Base-by-base conservation (phyloP, 1,140 invertebrate genomes). In the Drosophila persimilis region DNA sequence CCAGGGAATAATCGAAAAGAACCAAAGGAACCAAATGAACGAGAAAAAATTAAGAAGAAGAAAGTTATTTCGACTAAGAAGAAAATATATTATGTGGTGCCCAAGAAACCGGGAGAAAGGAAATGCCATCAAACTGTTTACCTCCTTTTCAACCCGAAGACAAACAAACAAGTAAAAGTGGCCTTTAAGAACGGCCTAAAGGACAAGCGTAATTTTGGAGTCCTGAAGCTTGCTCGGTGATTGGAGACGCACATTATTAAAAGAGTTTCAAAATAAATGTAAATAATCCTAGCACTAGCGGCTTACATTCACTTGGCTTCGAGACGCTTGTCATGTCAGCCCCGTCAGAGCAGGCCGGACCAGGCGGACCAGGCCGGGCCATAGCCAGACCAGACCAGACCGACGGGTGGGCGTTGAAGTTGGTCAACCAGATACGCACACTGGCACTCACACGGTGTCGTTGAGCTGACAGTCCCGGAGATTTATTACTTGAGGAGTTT, bases 351-450 rank as follows among this genome's bases (percentile, higher is more conserved):
- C 29, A 7, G 64, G 50, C 50, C 59, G 39, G 64, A n/a, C 35
- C 61, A 11, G 65, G 35, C 51, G 39, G 64, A n/a, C 45, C 61
- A 11, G 65, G 35, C 51, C 63, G 24, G 56, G 48, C 41, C 43
- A n/a, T 5, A 24, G 24, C 24, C 24, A 4, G 24, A 5, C 24
- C 20, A 20, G 26, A 48, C 44, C 53, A 43, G 52, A 24, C 52
- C 66, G 13, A 54, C 61, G 74, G 75, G 75, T 78, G 75, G 75
- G 75, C 75, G 75, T 73, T 52, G 22, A 60, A 59, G 44, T 73
- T 64, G 72, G 72, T 62, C 61, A 62, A 65, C 71, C 35, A 58
- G 71, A 73, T 73, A 73, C 71, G 72, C 69, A 70, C 60, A 59
- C 54, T 63, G 31, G 22, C 59, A 58, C 39, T 57, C 63, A 56